These are phyloP conservation scores for Exephanes ischioxanthus DNA, from an alignment of 2,888 invertebrate species.

Conservation along the genomic window DNA sequence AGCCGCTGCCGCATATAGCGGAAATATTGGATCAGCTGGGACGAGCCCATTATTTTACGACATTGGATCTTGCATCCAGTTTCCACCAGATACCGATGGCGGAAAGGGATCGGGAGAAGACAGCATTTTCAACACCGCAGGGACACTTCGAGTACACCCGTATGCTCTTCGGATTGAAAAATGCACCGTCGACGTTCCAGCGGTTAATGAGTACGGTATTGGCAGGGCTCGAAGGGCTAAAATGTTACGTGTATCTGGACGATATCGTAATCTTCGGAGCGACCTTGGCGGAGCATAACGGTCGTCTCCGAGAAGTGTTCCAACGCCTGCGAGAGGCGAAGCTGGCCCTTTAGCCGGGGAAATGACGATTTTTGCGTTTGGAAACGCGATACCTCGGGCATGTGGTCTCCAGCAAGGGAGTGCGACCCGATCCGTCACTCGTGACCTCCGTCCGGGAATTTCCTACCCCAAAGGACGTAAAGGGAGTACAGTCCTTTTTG, in stretches of 20 bases:
- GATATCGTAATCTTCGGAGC: neutral
- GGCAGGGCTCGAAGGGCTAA: conserved; percentile 29
- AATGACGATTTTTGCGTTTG: neutral
- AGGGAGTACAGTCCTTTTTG: too few relatives aligned
- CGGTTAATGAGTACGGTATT: conserved; percentile 13
- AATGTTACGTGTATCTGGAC: conserved; percentile 1
- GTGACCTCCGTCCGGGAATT: too few relatives aligned
- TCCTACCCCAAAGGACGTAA: too few relatives aligned
- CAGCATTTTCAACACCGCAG: conserved; percentile 4
- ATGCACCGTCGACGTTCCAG: neutral
- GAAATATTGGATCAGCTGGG: conserved; percentile 47
- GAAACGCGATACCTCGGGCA: too few relatives aligned
- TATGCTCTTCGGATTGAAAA: conserved; percentile 42
- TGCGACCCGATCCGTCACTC: too few relatives aligned
- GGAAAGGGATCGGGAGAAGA: conserved; percentile 20
- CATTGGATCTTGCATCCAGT: conserved; percentile 29
- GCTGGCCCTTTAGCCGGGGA: neutral
- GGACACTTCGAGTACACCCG: conserved; percentile 43
- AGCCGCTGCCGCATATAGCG: conserved; percentile 41
- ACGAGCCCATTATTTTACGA: conserved; percentile 32
- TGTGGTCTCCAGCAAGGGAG: too few relatives aligned
- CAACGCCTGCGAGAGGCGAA: neutral
- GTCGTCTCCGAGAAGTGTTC: neutral
- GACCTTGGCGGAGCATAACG: neutral
- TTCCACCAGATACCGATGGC: conserved; percentile 35